These are phyloP conservation scores for Ommatoiulus sabulosus DNA, from an alignment of 2,888 invertebrate species.

Conservation along the genomic window DNA sequence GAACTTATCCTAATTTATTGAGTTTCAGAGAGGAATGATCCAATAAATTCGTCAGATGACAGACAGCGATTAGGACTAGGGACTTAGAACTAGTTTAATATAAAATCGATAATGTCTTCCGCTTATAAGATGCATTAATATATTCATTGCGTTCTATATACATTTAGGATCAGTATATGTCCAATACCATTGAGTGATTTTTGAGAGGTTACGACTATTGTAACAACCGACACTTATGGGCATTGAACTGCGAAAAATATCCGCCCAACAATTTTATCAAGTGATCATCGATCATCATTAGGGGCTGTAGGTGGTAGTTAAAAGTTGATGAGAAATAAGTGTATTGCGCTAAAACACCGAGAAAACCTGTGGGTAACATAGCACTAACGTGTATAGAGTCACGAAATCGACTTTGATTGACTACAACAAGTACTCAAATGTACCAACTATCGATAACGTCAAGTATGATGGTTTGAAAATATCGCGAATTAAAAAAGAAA, in stretches of 20 bases:
- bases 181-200: neutral
- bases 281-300: conserved; percentile 41
- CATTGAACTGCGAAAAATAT: conserved; percentile 30
- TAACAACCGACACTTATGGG: conserved; percentile 42
- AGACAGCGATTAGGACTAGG: neutral
- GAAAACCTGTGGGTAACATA: neutral
- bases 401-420: neutral
- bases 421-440: neutral
- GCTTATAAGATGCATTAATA: conserved; percentile 15
- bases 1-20: neutral
- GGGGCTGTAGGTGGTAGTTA: conserved; percentile 32
- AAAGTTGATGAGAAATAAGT: neutral
- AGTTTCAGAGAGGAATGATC: neutral
- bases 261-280: neutral
- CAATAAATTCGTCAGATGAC: neutral
- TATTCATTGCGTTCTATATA: neutral
- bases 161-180: neutral
- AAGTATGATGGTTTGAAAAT: neutral
- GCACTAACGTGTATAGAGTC: neutral
- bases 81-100: neutral
- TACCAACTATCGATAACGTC: neutral
- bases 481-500: neutral
- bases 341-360: neutral
- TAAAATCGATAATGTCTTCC: conserved; percentile 1
- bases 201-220: neutral